phyloP scores from a whole-genome alignment of 2,797 vertebrate species.

The Darevskia mixta region DNA sequence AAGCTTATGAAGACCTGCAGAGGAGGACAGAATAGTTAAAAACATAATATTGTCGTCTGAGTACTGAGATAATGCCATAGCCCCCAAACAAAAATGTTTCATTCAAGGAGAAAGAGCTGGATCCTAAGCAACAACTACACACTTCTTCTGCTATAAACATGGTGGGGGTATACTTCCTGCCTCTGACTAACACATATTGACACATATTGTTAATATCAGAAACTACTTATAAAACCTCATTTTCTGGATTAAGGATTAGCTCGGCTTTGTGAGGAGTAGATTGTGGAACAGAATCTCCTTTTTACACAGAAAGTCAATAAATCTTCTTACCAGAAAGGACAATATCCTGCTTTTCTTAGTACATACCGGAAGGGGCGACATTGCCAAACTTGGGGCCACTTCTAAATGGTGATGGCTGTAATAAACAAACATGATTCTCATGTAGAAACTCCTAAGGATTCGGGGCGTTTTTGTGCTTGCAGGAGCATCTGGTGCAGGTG shows the following conservation, averaged over 20 bases:
- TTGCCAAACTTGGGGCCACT: too few relatives aligned
- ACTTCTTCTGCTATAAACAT: not conserved
- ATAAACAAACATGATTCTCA: too few relatives aligned
- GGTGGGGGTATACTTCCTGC: not conserved
- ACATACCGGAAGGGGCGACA: too few relatives aligned
- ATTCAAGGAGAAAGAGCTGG: not conserved
- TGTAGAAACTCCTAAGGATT: too few relatives aligned
- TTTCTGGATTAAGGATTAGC: not conserved
- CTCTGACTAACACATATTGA: not conserved
- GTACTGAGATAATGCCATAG: too few relatives aligned
- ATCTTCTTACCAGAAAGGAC: too few relatives aligned
- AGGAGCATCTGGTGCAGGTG: too few relatives aligned
- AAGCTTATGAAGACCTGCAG: not conserved
- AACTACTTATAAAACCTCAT: not conserved
- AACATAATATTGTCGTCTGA: not conserved
- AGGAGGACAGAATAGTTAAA: too few relatives aligned
- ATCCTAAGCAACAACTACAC: not conserved
- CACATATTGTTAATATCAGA: not conserved
- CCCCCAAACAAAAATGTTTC: not conserved
- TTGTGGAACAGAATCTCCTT: not conserved
- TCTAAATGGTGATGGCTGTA: too few relatives aligned
- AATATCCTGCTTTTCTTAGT: too few relatives aligned
- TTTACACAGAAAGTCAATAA: too few relatives aligned
- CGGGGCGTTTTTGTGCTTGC: too few relatives aligned
- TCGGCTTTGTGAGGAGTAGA: not conserved